Percentiles rank a stretch among this genome's conserved stretches.
These are phyloP conservation scores for Gari tellinella DNA, from an alignment of 2,888 invertebrate species.

Conservation along the genomic window DNA sequence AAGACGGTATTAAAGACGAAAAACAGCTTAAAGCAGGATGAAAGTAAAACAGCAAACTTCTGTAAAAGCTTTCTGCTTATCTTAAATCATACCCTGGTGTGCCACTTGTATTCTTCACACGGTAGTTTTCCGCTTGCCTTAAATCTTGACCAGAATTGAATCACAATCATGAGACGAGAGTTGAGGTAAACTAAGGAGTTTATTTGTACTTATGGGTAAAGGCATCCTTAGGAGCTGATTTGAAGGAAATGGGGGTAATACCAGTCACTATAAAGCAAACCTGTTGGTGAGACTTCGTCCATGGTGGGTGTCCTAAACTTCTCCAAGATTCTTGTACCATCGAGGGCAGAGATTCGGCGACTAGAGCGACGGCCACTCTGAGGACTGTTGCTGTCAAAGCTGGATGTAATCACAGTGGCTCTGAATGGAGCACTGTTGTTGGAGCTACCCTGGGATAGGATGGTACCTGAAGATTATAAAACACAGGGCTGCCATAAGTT, in stretches of 20 bases:
- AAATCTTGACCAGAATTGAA: too few relatives aligned
- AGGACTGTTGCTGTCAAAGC: slow-evolving; percentile 68
- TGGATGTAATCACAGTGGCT: slow-evolving; percentile 65
- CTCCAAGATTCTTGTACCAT: slow-evolving; percentile 81
- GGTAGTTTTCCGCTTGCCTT: too few relatives aligned
- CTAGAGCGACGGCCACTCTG: slow-evolving; percentile 54
- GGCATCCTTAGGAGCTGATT: too few relatives aligned
- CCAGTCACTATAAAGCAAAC: too few relatives aligned
- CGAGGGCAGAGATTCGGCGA: slow-evolving; percentile 79
- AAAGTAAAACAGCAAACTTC: not conserved
- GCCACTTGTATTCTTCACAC: too few relatives aligned
- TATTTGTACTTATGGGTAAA: too few relatives aligned
- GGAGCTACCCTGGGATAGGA: slow-evolving; percentile 77
- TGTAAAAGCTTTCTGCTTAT: not conserved
- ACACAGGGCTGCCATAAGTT: too few relatives aligned
- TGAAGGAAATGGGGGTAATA: too few relatives aligned
- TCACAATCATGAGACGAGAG: too few relatives aligned
- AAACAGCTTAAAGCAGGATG: too few relatives aligned
- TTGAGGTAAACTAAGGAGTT: too few relatives aligned
- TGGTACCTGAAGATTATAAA: slow-evolving; percentile 64
- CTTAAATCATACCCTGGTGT: not conserved
- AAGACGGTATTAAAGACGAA: not conserved
- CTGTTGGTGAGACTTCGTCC: slow-evolving; percentile 69
- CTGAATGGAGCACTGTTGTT: slow-evolving; percentile 71
- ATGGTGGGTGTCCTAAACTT: slow-evolving; percentile 75